phyloP scores from a whole-genome alignment of 1,140 invertebrate genomes.

The Chionoecetes opilio region DNA sequence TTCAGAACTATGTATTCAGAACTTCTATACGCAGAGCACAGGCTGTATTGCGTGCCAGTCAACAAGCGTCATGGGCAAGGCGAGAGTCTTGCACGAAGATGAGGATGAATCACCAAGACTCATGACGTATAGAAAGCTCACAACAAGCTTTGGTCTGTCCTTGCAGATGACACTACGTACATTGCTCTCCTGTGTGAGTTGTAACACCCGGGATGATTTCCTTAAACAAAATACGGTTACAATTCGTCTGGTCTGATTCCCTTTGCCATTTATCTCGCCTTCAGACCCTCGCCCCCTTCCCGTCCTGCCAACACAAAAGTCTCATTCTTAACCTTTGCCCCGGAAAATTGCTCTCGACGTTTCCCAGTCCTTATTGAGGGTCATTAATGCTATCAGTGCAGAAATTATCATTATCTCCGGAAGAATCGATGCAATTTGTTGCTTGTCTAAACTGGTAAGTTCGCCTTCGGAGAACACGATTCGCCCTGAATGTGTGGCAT shows the following conservation, averaged over 20 bases:
- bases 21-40: too few species aligned
- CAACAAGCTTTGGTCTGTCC: too few species aligned
- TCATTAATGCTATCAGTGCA: conserved; percentile 19
- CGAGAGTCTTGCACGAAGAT: too few species aligned
- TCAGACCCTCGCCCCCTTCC: neutral
- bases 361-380: neutral
- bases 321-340: neutral
- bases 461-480: neutral
- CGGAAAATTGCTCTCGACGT: neutral
- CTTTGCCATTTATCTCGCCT: neutral
- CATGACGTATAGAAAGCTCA: too few species aligned
- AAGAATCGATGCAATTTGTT: neutral
- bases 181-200: neutral
- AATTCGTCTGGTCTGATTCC: neutral
- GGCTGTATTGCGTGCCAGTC: too few species aligned
- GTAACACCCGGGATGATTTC: neutral
- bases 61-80: too few species aligned
- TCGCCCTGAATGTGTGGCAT: neutral
- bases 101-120: too few species aligned
- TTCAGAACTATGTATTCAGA: too few species aligned
- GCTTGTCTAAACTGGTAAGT: neutral
- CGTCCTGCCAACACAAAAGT: neutral
- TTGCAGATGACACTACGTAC: too few species aligned
- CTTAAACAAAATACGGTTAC: too few species aligned
- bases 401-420: neutral